These are phyloP conservation scores for Drosophila prosaltans DNA, from an alignment of 1,140 invertebrate genomes.

Conservation along the genomic window DNA sequence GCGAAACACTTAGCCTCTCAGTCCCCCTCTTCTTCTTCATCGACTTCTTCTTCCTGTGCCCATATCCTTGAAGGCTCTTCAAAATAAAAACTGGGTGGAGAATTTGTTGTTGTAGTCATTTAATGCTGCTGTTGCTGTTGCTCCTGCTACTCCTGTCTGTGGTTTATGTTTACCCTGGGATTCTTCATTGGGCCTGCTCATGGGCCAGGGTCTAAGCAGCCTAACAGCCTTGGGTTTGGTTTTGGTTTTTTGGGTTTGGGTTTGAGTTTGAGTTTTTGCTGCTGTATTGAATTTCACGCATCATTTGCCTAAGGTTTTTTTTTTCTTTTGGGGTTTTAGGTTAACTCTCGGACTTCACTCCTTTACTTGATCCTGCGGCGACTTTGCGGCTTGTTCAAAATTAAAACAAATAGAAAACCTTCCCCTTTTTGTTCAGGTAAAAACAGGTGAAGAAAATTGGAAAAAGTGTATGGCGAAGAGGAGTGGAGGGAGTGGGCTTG, in stretches of 20 bases:
- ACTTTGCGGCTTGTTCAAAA: slow-evolving; percentile 69
- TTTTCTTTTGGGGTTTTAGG: slow-evolving; percentile 25
- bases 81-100: slow-evolving; percentile 22
- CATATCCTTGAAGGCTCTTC: slow-evolving; percentile 8
- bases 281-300: slow-evolving; percentile 79
- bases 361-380: slow-evolving; percentile 50
- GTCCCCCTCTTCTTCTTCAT: slow-evolving; percentile 22
- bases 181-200: slow-evolving; percentile 1
- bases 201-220: not conserved
- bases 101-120: not conserved
- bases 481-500: not conserved
- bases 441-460: slow-evolving; percentile 1
- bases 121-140: slow-evolving; percentile 1
- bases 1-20: slow-evolving; percentile 71
- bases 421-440: slow-evolving; percentile 17
- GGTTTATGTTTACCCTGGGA: slow-evolving; percentile 37
- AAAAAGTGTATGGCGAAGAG: not conserved
- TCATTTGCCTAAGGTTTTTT: slow-evolving; percentile 71
- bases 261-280: slow-evolving; percentile 23
- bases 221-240: not conserved
- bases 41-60: slow-evolving; percentile 9
- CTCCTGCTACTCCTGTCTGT: not conserved
- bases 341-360: slow-evolving; percentile 17
- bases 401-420: slow-evolving; percentile 65
- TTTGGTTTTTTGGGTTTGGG: not conserved